Evolutionary conservation across 2,888 invertebrate species (phyloP), one percentile per base, ranked within the genome.

Genomic region (Heteromyza rotundicornis): DNA sequence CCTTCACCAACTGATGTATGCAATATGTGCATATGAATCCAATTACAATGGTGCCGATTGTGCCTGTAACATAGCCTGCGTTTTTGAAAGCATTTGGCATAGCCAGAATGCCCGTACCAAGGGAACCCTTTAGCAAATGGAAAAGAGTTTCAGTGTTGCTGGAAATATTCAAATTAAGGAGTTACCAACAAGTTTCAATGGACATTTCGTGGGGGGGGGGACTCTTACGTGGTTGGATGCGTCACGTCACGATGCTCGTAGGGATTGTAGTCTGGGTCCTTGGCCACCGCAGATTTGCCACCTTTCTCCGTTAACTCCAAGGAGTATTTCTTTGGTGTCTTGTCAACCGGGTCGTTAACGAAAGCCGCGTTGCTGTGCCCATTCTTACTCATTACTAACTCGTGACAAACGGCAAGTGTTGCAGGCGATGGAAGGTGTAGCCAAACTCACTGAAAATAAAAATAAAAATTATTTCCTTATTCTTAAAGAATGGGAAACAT

Each of bases 51-150:
- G 97, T 91, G 7, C 94, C 94, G 19, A 92, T 84, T 1, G 89
- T 79, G 10, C 97, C 97, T 2, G 95, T 88, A 5, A 82, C 62
- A 57, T 82, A 84, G 27, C 84, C 84, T 0, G 92, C 87, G 82
- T 92, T 88, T 70, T 85, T 86, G 74, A 92, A 89, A 17, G 92
- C 92, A 74, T 89, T 81, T n/a, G 84, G 83, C 84, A 98, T 93
- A 17, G 97, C 96, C 60, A 98, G 85, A 65, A 98, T 92, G 2
- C 98, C 98, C 0, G 96, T 96, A 2, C 98, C 98, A 67, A 97
- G 86, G 78, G 95, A 94, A 32, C 95, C 96, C 82, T 97, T 97
- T 58, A 97, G 85, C 74, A 97, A 84, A 81, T 97, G 95, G 78
- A 94, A 91, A 77, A 96, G 86, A 0, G 95, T 94, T 74, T 95